Base-by-base conservation (phyloP, 2,113 vertebrate genomes). In the Ariopsis seemanni region DNA sequence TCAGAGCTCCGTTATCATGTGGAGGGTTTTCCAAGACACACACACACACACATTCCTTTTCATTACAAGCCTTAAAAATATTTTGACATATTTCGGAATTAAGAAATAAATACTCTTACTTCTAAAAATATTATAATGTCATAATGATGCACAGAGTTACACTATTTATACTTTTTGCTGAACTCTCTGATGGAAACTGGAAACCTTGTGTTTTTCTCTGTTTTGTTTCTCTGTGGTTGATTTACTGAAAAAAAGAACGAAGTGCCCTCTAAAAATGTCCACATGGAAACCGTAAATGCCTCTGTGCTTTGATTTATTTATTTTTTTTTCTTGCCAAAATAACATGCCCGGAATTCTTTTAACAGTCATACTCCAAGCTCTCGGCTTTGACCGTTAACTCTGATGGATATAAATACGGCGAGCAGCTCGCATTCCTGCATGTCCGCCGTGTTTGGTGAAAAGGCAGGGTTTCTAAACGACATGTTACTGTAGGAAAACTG, bases 281-380 rank as follows among this genome's bases (percentile, higher is more conserved):
- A 42, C 79, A 81, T 42, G 79, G 30, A 82, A 42, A 42, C 57
- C 14, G 30, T 48, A 62, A 82, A 25, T 25, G 58, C 30, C 57
- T 62, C 34, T 17, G 78, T 30, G 79, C 30, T 81, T 58, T 81
- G 79, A 57, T 1, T 4, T n/a, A 2, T 34, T 82, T 82, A n/a
- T 34, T 60, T 80, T 22, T 34, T 80, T 58, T 57, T 22, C 25
- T 62, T 30, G 55, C 57, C 34, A 8, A 14, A 82, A 62, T 82
- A 82, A 48, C 79, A 82, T 82, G 57, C 79, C 57, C 79, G 48
- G 79, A 82, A 82, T 82, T 82, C 79, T 62, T 82, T 48, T 7
- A 4, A 22, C 57, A 42, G 12, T 62, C 30, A 6, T 62, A 22
- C 79, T 42, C 27, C 79, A 42, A 12, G 30, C 17, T 80, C 52